A percentile compares a stretch with the other conserved stretches of the same genome.
Evolutionary conservation across 1,140 invertebrate genomes (phyloP).

Genomic region (Aphis gossypii): DNA sequence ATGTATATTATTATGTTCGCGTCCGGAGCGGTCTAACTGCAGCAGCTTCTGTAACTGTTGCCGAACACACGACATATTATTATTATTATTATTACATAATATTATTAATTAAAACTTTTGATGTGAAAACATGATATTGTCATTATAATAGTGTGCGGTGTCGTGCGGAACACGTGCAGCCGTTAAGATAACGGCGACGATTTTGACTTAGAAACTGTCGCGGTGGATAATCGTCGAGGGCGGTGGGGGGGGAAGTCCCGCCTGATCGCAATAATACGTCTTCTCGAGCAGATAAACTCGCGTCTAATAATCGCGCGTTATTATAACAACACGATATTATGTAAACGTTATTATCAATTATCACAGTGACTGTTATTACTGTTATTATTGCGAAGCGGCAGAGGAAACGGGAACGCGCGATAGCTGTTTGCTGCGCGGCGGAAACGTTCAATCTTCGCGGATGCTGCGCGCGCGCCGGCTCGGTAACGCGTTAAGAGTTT

Average conservation of each 20-base stretch:
- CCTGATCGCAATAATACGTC: background rate
- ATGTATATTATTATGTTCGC: background rate
- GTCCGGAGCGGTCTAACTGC: background rate
- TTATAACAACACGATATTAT: background rate
- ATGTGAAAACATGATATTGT: background rate
- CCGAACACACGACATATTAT: background rate
- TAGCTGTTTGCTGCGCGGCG: background rate
- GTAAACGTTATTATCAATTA: background rate
- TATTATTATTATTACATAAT: too few relatives aligned
- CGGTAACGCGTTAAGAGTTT: conserved; percentile 1
- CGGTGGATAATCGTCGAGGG: background rate
- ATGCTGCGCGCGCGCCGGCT: background rate
- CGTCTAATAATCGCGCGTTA: background rate
- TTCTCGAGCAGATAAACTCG: background rate
- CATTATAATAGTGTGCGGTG: background rate
- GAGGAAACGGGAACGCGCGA: background rate
- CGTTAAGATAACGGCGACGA: background rate
- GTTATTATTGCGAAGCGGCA: background rate
- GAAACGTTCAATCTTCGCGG: conserved; percentile 38
- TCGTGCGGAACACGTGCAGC: background rate
- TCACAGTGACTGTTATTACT: background rate
- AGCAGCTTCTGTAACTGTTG: too few relatives aligned
- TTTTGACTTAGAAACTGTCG: background rate
- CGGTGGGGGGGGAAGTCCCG: background rate
- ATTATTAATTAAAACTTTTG: conserved; percentile 24